Base-by-base conservation (phyloP, 1,140 invertebrate species). In the Cydia splendana region DNA sequence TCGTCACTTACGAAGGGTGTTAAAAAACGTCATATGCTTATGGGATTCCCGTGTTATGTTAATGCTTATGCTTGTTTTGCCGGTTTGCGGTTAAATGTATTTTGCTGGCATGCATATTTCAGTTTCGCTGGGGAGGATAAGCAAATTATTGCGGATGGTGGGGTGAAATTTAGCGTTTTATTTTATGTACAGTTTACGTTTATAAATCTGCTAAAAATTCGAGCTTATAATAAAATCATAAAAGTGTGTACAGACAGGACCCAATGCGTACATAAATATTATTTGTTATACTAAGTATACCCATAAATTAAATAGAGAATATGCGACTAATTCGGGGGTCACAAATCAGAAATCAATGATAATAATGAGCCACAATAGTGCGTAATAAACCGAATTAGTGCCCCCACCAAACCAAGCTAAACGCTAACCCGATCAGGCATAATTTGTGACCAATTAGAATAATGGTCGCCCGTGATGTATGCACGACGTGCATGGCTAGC, bases 371-470 rank as follows among this genome's bases (percentile, higher is more conserved):
- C 82, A 81, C 84, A 88, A 87, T 84, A 85, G 84, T 83, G 67
- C 30, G 67, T 80, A 81, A 76, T 77, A 88, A 92, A 92, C 84
- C 85, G 82, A 88, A 88, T 92, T 89, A 90, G 78, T 76, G 77
- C 77, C 82, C 77, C 76, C 84, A 84, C 86, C 87, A 88, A 87
- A 87, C 90, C 85, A 84, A 88, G 86, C 90, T 91, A 88, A 89
- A 90, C 83, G 86, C 88, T 93, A 91, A 91, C 90, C 91, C 90
- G 90, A 93, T 93, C 90, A 91, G 88, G 87, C 88, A 90, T 91
- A 93, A 93, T 91, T 93, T 93, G 91, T 87, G 91, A 93, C 88
- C 91, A 93, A 93, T 93, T 93, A 93, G 91, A 93, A 91, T 93
- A 93, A 93, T 93, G 91, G 90, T 87, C 84, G 78, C 80, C 82